A percentile compares a stretch with the other conserved stretches of the same genome.
phyloP scores from a whole-genome alignment of 2,113 vertebrate species.

The Callocephalon fimbriatum region DNA sequence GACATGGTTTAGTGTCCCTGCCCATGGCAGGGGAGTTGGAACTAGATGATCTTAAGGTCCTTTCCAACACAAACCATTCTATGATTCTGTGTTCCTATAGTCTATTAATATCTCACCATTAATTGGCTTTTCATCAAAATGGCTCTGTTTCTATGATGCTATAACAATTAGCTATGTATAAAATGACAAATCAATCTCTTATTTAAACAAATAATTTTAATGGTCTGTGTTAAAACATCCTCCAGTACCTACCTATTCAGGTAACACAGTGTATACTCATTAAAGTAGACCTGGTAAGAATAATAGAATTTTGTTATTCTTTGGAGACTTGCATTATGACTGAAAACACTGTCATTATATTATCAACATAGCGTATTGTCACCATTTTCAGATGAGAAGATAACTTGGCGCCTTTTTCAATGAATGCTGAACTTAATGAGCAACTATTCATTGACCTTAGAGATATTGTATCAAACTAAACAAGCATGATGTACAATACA shows the following conservation, averaged over 20 bases:
- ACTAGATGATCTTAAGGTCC: neutral
- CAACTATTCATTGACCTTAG: neutral
- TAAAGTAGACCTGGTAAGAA: neutral
- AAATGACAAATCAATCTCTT: neutral
- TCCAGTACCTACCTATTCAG: neutral
- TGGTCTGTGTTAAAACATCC: neutral
- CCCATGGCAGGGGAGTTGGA: neutral
- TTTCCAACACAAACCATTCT: neutral
- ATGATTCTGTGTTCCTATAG: neutral
- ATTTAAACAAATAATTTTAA: neutral
- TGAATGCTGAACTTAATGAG: neutral
- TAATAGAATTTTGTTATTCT: neutral
- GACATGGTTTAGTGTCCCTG: neutral
- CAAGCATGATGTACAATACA: neutral
- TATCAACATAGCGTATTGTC: neutral
- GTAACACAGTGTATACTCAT: neutral
- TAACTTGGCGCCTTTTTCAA: neutral
- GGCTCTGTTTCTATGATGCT: neutral
- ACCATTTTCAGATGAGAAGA: neutral
- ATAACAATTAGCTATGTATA: neutral
- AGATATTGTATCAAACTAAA: neutral
- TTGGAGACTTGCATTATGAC: neutral
- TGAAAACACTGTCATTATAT: neutral
- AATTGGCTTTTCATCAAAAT: neutral
- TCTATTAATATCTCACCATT: neutral